Evolutionary conservation across 2,113 vertebrate species (phyloP).

Genomic region (Corythornis madagascariensis): DNA sequence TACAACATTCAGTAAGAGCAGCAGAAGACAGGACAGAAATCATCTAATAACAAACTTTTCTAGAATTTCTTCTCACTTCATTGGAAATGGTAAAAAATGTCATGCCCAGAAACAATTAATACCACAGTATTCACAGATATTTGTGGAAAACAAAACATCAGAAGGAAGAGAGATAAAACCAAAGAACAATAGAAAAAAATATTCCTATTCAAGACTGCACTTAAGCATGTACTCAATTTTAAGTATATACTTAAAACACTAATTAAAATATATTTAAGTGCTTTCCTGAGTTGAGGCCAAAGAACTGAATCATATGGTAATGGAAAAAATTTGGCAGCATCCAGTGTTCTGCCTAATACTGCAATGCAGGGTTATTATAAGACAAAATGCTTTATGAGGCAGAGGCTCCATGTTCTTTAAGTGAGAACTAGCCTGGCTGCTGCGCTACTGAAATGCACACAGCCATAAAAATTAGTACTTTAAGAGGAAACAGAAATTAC

Average conservation of each 20-base stretch:
- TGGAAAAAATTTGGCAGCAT: background rate
- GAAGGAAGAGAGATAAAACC: background rate
- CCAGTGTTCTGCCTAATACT: too few relatives aligned
- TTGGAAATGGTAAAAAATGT: background rate
- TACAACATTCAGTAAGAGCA: background rate
- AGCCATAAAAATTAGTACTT: too few relatives aligned
- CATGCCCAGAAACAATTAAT: background rate
- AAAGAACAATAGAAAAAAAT: background rate
- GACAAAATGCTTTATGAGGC: too few relatives aligned
- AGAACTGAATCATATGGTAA: background rate
- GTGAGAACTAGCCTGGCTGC: too few relatives aligned
- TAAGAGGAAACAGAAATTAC: too few relatives aligned
- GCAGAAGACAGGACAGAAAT: background rate
- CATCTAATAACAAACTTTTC: background rate
- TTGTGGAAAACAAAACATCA: background rate
- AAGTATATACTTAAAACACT: conserved; percentile 5
- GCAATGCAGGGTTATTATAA: too few relatives aligned
- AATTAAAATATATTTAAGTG: conserved; percentile 15
- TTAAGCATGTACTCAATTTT: background rate
- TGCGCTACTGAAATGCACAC: too few relatives aligned
- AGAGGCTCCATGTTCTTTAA: too few relatives aligned
- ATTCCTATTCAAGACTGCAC: background rate
- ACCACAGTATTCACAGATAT: background rate
- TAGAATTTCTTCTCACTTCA: background rate
- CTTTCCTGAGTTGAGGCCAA: conserved; percentile 19